Conservation (phyloP, 2,797 vertebrate genomes). For the Graptemys geographica region DNA sequence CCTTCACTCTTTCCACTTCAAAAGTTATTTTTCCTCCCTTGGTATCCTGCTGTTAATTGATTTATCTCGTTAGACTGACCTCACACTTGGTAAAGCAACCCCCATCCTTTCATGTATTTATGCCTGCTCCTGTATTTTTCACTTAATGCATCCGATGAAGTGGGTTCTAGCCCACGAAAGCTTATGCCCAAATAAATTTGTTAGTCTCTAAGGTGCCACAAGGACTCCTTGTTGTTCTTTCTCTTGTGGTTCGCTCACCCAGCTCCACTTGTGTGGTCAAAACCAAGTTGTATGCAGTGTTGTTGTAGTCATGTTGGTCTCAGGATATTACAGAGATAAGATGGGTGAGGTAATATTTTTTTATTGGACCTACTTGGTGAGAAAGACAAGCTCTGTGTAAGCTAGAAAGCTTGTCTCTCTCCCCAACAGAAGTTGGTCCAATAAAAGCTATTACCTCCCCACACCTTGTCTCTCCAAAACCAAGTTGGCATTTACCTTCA, state of each 20-base stretch:
- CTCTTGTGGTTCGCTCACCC: not conserved
- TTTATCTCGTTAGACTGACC: no score
- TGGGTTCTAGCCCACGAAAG: no score
- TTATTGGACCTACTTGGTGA: not conserved
- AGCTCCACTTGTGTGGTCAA: fast-evolving
- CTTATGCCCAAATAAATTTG: no score
- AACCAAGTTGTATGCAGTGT: not conserved
- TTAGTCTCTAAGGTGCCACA: no score
- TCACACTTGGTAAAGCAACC: no score
- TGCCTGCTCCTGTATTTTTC: no score
- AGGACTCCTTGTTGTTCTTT: fast-evolving
- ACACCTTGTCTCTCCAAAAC: fast-evolving
- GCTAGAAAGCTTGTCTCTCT: not conserved
- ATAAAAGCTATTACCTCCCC: not conserved
- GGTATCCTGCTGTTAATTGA: no score
- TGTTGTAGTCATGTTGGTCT: not conserved
- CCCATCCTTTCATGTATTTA: no score
- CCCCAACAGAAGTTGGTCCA: not conserved
- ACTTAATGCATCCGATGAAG: no score
- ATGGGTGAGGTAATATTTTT: not conserved
- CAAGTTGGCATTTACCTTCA: not conserved
- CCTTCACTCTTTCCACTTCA: not conserved
- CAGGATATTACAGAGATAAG: not conserved
- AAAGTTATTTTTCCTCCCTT: no score
- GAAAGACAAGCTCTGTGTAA: not conserved